Evolutionary conservation across 2,888 invertebrate genomes (phyloP), one percentile per base, ranked within the genome.

Genomic region (Cyrtodaria siliqua): DNA sequence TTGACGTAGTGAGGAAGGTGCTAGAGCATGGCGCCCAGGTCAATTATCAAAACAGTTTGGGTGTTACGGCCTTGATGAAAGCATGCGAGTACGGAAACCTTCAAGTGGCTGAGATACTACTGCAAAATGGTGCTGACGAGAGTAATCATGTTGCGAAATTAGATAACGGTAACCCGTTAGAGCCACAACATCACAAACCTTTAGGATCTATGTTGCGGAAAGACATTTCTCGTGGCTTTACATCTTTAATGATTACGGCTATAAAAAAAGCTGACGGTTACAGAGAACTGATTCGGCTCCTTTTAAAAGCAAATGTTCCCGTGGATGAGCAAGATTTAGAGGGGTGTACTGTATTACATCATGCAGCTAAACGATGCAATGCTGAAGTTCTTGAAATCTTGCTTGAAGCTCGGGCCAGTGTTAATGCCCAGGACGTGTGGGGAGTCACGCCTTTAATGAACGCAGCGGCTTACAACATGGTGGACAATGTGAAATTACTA

Each of bases 61-160:
- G 76, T 3, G 63, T 55, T 56, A 72, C 75, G n/a, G 61, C 80
- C 42, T 52, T 80, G 6, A 80, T 80, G 76, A 77, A 77, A 60
- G 76, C 76, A 24, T 80, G 80, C 56, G 70, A 73, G 29, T 49
- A 38, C 20, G 77, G 77, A 1, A 66, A 74, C 44, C 14, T 59
- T 9, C 59, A 66, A 14, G 62, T 76, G 18, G 76, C 77, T 12
- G 55, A 66, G 56, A 23, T 74, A 23, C 56, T 80, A 38, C 23
- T 80, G 12, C 57, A 77, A 33, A 53, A 67, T 52, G 75, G 76
- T 56, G 76, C 76, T 26, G 33, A 50, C 53, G 62, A 75, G 38
- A 44, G 38, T n/a, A 16, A 59, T 20, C 38, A 64, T 27, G 52
- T 23, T 42, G 38, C 24, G 9, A n/a, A n/a, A n/a, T n/a, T n/a